Base-by-base conservation (phyloP, 2,797 vertebrate genomes). In the Tauraco hartlaubi region DNA sequence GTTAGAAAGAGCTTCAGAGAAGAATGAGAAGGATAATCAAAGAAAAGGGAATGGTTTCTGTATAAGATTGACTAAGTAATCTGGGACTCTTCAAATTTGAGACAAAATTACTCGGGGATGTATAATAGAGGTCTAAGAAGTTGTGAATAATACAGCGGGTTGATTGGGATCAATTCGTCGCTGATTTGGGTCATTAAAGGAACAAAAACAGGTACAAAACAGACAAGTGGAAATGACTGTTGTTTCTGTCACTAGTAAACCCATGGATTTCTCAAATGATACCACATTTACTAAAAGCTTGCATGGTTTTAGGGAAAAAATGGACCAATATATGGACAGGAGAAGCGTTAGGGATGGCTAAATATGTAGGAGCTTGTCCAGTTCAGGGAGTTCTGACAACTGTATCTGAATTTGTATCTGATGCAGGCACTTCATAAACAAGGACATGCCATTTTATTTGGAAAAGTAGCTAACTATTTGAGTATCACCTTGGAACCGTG, bases 361-460 rank as follows among this genome's bases (percentile, higher is more conserved):
- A 76, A 71, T 67, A 67, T 0, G 0, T 28, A 49, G 37, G 2
- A 69, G 11, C 3, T 1, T 9, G 6, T 66, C 41, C 43, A 18
- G 5, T 43, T 61, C 26, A 58, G 61, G 35, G 33, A 25, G 4
- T 85, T 88, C 46, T 74, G 61, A 19, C 26, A 4, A 4, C 28
- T 54, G 18, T 6, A 22, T 56, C 39, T 79, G 79, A 9, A 31
- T 52, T 89, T 73, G 52, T 13, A 14, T 63, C 18, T 73, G 28
- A 52, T 41, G 26, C 33, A 89, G 67, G 20, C 41, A 28, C 44
- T 81, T 81, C 18, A 33, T 67, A 75, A 46, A 23, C 13, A 59
- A 63, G 15, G 23, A 49, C 8, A 5, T 21, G 6, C 3, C 15
- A 8, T 74, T 82, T 76, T 76, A 58, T 63, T 56, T 89, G 61